These are phyloP conservation scores for Cynaeus angustus DNA, from an alignment of 2,888 invertebrate genomes.

Conservation along the genomic window DNA sequence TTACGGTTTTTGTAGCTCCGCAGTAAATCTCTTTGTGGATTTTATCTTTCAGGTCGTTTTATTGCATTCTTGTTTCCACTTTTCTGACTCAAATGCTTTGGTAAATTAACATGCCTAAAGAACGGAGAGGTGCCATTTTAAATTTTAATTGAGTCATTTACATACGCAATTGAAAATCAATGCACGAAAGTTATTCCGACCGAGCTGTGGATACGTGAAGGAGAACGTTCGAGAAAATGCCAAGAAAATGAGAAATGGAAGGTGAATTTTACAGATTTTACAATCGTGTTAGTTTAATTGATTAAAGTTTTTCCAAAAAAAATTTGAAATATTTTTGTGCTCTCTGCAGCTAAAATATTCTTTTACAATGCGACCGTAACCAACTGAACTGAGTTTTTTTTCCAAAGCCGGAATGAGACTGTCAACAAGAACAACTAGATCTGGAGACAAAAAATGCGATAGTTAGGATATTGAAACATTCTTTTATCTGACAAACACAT, in stretches of 20 bases:
- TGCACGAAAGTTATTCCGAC: background rate
- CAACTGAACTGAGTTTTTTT: slow-evolving; percentile 28
- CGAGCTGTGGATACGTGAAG: too few relatives aligned
- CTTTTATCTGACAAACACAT: slow-evolving; percentile 46
- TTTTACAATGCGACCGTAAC: too few relatives aligned
- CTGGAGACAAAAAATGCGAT: slow-evolving; percentile 13
- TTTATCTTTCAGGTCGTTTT: slow-evolving; percentile 53
- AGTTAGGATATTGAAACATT: slow-evolving; percentile 45
- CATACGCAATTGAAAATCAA: slow-evolving; percentile 22
- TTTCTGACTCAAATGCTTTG: slow-evolving; percentile 45
- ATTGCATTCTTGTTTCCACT: slow-evolving; percentile 49
- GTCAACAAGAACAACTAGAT: slow-evolving; percentile 10
- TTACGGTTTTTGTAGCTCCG: slow-evolving; percentile 54
- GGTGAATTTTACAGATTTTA: too few relatives aligned
- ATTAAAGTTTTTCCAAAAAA: too few relatives aligned
- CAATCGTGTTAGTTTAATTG: too few relatives aligned
- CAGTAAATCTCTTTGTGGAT: slow-evolving; percentile 55
- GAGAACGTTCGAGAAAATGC: too few relatives aligned
- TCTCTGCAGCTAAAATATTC: too few relatives aligned
- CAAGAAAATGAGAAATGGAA: too few relatives aligned
- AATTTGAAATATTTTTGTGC: too few relatives aligned
- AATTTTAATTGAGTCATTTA: slow-evolving; percentile 40
- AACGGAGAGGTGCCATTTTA: slow-evolving; percentile 40
- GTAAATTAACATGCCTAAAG: slow-evolving; percentile 31
- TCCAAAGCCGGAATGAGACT: slow-evolving; percentile 30